Evolutionary conservation across 2,797 vertebrate genomes (phyloP).

Genomic region (Sebastes cheni): DNA sequence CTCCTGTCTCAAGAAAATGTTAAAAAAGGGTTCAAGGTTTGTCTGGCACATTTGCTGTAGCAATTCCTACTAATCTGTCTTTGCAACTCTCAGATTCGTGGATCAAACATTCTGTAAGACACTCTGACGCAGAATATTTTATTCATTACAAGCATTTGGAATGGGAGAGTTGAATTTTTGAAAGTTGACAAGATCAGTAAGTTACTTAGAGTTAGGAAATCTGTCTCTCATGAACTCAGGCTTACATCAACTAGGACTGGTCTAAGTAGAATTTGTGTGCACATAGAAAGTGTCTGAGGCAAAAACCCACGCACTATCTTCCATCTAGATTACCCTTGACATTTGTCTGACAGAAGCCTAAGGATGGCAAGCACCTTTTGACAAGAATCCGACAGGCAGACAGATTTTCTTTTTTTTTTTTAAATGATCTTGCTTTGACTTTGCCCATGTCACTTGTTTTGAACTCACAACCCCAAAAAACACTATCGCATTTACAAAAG

Average conservation of each 20-base stretch:
- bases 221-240: neutral
- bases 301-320: constrained; percentile 7
- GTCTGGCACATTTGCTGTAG: constrained; percentile 6
- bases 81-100: neutral
- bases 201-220: constrained; percentile 5
- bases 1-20: neutral
- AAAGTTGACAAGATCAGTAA: constrained; percentile 14
- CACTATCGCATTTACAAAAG: neutral
- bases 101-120: constrained; percentile 9
- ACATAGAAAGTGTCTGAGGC: neutral
- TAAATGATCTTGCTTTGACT: constrained; percentile 5
- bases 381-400: constrained; percentile 20
- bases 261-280: neutral
- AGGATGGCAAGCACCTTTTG: constrained; percentile 10
- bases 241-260: neutral
- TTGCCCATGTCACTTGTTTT: constrained; percentile 22
- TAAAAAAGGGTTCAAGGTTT: constrained; percentile 1
- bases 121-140: constrained; percentile 22
- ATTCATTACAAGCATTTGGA: constrained; percentile 34
- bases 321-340: constrained; percentile 17
- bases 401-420: neutral
- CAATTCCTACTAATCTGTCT: constrained; percentile 9
- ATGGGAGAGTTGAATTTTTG: neutral
- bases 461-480: neutral
- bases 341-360: constrained; percentile 23